Evolutionary conservation across 2,797 vertebrate genomes (phyloP).

Genomic region (Danionella dracula): DNA sequence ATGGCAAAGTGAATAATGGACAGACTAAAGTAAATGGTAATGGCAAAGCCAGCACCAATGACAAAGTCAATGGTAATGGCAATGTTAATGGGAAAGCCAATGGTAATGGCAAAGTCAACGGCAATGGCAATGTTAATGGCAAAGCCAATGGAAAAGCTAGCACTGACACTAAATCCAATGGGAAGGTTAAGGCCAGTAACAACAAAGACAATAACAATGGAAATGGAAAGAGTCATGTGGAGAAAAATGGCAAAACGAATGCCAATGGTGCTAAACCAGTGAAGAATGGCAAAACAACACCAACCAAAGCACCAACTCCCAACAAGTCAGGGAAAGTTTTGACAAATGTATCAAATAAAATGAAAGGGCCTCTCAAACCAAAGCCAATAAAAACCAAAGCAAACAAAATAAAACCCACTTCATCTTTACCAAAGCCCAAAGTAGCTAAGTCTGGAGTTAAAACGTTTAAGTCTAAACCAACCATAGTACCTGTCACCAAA

Average conservation of each 20-base stretch:
- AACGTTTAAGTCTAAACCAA: constrained; percentile 34
- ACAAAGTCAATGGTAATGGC: constrained; percentile 20
- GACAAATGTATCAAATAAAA: constrained; percentile 1
- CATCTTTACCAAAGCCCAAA: constrained; percentile 33
- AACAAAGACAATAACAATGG: too few relatives aligned
- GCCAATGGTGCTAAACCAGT: constrained; percentile 43
- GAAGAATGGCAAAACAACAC: constrained; percentile 60
- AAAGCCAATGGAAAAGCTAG: constrained; percentile 41
- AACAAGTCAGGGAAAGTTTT: constrained; percentile 33
- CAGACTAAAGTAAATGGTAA: constrained; percentile 29
- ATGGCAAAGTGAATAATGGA: constrained; percentile 49
- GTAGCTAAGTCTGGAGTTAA: constrained; percentile 1
- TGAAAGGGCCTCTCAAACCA: background rate
- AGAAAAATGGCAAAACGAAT: background rate
- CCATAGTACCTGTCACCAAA: constrained; percentile 35
- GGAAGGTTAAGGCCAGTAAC: too few relatives aligned
- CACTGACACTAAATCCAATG: background rate
- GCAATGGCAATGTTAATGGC: constrained; percentile 51
- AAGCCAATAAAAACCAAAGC: background rate
- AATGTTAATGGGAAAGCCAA: constrained; percentile 54
- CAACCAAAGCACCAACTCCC: constrained; percentile 42
- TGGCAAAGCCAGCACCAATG: constrained; percentile 38
- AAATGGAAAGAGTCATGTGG: too few relatives aligned
- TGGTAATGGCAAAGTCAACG: constrained; percentile 1
- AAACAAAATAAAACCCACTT: constrained; percentile 9